Evolutionary conservation across 2,888 invertebrate genomes (phyloP), one percentile per base, ranked within the genome.

Genomic region (Chesias legatella): DNA sequence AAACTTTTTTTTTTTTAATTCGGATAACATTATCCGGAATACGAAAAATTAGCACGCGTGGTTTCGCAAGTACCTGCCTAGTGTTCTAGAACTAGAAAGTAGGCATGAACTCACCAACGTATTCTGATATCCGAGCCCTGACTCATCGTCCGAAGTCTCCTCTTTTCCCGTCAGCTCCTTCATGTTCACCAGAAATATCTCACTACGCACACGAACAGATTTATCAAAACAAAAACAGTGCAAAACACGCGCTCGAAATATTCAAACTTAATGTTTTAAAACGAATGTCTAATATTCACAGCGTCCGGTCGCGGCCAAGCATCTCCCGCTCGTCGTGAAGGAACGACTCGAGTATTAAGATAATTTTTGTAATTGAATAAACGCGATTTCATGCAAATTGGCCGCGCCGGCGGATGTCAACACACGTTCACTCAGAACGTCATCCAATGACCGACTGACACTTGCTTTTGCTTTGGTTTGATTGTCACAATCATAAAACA

Each of bases 81-180:
- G 13, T 17, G 10, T 26, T 43, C 69, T 75, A 70, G 63, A 71
- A 72, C 13, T 17, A 17, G 13, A 17, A 17, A 17, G 78, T 77
- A 56, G 47, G 17, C 36, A 49, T 48, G 41, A 27, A 89, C 91
- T 91, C 62, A 92, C 92, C 90, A 92, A 90, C 28, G 92, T 92
- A 58, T 92, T 91, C 70, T 92, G 92, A 62, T 92, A 92, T 34
- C 94, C 94, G 64, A 94, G 78, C 43, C 93, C 93, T 43, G 90
- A 84, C 56, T 91, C 91, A 60, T 92, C 91, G 61, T 91, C 90
- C 1, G 86, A 89, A 22, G 75, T 81, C 51, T 88, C 88, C 9
- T 88, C 85, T 49, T 83, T 85, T 34, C 55, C 65, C 33, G 63
- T 66, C 32, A 69, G 45, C 38, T 70, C 72, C 72, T 82, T 86